Conservation (phyloP, 2,113 vertebrate genomes). For the Prochilodus magdalenae region DNA sequence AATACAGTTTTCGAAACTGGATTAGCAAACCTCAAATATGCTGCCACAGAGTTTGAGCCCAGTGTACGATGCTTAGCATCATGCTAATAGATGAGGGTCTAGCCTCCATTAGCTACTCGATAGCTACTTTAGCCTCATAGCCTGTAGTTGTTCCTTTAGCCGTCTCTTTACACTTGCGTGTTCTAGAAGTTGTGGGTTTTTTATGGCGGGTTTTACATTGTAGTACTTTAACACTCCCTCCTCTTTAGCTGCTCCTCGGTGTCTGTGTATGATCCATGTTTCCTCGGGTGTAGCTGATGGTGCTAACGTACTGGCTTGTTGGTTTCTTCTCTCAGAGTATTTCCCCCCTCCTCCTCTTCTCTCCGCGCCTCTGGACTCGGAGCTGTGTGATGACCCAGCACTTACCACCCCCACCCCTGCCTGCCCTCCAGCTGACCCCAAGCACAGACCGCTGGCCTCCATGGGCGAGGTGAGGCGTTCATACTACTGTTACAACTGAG, state of each 20-base stretch:
- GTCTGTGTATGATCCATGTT: background rate
- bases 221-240: background rate
- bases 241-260: background rate
- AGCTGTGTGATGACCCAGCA: constrained; percentile 57
- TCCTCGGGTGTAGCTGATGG: background rate
- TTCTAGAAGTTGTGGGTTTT: too few relatives aligned
- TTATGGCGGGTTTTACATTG: too few relatives aligned
- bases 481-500: background rate
- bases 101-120: too few relatives aligned
- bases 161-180: too few relatives aligned
- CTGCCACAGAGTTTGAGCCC: too few relatives aligned
- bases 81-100: too few relatives aligned
- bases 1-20: too few relatives aligned
- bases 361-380: constrained; percentile 32
- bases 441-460: constrained; percentile 39
- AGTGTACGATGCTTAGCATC: too few relatives aligned
- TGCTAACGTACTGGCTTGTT: background rate
- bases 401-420: constrained; percentile 23
- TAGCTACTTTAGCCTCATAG: too few relatives aligned
- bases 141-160: too few relatives aligned
- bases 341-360: constrained; percentile 47
- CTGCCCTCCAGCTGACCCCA: constrained; percentile 51
- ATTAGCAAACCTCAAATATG: too few relatives aligned
- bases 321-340: constrained; percentile 50
- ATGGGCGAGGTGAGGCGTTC: constrained; percentile 60